Evolutionary conservation across 2,797 vertebrate species (phyloP).

Genomic region (Clamator glandarius): DNA sequence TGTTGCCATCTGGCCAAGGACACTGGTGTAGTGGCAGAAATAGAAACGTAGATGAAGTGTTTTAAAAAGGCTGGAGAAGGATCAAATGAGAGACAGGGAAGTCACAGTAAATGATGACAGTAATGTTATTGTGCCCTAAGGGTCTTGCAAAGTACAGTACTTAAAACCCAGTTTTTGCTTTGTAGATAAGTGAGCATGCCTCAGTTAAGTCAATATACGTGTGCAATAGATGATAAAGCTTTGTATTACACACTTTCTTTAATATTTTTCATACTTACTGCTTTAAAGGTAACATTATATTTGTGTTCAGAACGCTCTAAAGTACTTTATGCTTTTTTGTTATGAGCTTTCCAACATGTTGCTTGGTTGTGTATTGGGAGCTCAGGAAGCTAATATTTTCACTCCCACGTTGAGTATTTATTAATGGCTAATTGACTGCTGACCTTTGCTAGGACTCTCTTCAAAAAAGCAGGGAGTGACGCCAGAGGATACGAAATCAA

Average conservation of each 20-base stretch:
- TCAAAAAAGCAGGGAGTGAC: not conserved
- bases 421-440: slow-evolving; percentile 45
- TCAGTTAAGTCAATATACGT: slow-evolving; percentile 41
- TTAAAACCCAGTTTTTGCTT: slow-evolving; percentile 69
- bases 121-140: slow-evolving; percentile 59
- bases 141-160: slow-evolving; percentile 54
- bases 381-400: not conserved
- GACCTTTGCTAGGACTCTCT: slow-evolving; percentile 46
- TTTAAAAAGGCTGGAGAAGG: not conserved
- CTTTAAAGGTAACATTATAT: slow-evolving; percentile 43
- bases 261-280: slow-evolving; percentile 50
- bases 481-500: not conserved
- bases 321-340: slow-evolving; percentile 31
- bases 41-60: not conserved
- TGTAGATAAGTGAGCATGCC: slow-evolving; percentile 62
- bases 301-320: not conserved
- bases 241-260: slow-evolving; percentile 38
- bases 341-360: not conserved
- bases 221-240: slow-evolving; percentile 49
- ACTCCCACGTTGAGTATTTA: not conserved
- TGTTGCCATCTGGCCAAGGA: not conserved
- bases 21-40: not conserved
- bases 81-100: not conserved
- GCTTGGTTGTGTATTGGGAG: not conserved
- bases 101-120: slow-evolving; percentile 34